A percentile compares a stretch with the other conserved stretches of the same genome.
These are phyloP conservation scores for Pilophorus perplexus DNA, from an alignment of 2,888 invertebrate species.

Conservation along the genomic window DNA sequence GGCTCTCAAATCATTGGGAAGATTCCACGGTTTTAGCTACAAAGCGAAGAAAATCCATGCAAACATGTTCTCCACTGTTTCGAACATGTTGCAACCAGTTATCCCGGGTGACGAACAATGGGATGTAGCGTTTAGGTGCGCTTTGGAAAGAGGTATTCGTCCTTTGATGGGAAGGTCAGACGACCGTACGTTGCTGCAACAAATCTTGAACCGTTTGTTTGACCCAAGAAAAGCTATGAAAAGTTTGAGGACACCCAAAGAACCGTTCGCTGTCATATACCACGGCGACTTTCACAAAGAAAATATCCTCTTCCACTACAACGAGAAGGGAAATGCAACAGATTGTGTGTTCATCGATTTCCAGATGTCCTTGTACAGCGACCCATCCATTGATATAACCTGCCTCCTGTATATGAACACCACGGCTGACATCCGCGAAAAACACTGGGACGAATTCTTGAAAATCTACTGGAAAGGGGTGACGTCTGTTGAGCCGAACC, in stretches of 20 bases:
- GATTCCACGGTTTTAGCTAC: constrained; percentile 30
- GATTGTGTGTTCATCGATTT: constrained; percentile 52
- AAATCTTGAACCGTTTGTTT: constrained; percentile 21
- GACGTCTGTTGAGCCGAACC: constrained; percentile 26
- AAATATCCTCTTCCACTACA: constrained; percentile 53
- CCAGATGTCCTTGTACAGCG: constrained; percentile 51
- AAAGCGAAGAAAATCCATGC: constrained; percentile 13
- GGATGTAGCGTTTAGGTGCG: constrained; percentile 25
- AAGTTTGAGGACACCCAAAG: constrained; percentile 33
- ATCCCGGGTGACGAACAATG: constrained; percentile 32
- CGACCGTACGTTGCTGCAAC: constrained; percentile 27
- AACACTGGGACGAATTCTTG: constrained; percentile 50
- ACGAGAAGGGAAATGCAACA: constrained; percentile 49
- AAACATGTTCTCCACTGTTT: constrained; percentile 18
- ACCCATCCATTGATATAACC: constrained; percentile 52
- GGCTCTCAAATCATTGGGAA: constrained; percentile 20
- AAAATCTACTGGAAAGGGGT: constrained; percentile 48
- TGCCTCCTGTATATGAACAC: constrained; percentile 52
- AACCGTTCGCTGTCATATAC: constrained; percentile 50
- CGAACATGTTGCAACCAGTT: constrained; percentile 22
- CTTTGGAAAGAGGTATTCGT: constrained; percentile 22
- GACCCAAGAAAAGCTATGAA: constrained; percentile 35
- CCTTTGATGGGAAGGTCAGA: constrained; percentile 24
- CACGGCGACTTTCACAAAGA: constrained; percentile 54
- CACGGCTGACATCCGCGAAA: constrained; percentile 49